phyloP scores from a whole-genome alignment of 2,888 invertebrate genomes.

The Eristalinus aeneus region DNA sequence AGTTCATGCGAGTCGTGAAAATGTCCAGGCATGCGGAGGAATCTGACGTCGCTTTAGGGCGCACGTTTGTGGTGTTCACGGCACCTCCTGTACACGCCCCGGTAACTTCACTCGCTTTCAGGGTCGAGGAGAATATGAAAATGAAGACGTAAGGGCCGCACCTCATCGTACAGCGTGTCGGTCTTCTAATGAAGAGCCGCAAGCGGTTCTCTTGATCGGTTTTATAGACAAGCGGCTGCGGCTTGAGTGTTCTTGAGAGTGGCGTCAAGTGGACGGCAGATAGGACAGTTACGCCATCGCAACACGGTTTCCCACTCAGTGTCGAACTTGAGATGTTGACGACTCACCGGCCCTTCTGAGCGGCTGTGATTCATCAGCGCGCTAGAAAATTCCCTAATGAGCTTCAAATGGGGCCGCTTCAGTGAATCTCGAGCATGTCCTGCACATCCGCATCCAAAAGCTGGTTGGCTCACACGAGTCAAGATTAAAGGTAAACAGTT shows the following conservation, averaged over 20 bases:
- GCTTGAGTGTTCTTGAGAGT: neutral
- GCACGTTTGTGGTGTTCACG: neutral
- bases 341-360: no score
- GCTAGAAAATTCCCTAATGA: neutral
- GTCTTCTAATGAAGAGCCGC: neutral
- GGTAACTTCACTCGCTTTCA: neutral
- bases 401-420: neutral
- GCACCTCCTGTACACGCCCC: neutral
- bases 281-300: neutral
- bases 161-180: neutral
- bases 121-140: neutral
- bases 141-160: neutral
- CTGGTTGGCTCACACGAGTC: neutral
- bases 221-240: neutral
- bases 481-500: neutral
- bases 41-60: neutral
- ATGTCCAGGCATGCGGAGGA: neutral
- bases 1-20: neutral
- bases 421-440: neutral
- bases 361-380: neutral
- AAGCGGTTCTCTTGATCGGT: neutral
- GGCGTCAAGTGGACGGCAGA: neutral
- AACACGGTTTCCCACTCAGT: neutral
- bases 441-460: neutral
- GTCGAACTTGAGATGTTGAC: neutral